Evolutionary conservation across 2,113 vertebrate species (phyloP), one percentile per base, ranked within the genome.

Genomic region (Climacteris rufus): DNA sequence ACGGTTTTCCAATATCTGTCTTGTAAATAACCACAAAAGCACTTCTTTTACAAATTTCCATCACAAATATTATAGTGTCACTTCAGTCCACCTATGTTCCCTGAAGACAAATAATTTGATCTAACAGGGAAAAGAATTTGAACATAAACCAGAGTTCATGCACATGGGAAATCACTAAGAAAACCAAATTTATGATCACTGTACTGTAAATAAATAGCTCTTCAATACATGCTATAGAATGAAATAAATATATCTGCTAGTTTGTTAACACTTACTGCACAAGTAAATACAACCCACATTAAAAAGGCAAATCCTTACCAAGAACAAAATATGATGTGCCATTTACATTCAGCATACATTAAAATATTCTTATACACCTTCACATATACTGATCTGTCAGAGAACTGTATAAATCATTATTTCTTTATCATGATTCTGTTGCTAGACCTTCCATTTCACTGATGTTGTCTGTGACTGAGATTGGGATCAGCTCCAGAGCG

Each of bases 91-190:
- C 68, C 15, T 31, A 52, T 88, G 78, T 90, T 94, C 79, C 63
- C 59, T 30, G 61, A 83, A 96, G 85, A 91, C 27, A 96, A 96
- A 94, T 84, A 86, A 94, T 91, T 89, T 88, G 49, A 84, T 92
- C 52, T 83, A 94, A 78, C 40, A 68, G n/a, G 69, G 28, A 76
- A 92, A 96, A 96, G 65, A 94, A 90, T 94, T 82, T 83, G 64
- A 95, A 85, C 85, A 89, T 49, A 96, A 94, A 96, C 54, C 54
- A 83, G 44, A 78, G 93, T 69, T 94, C 79, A 89, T 37, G 45
- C 35, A 71, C 42, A 2, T 52, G 81, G 83, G 64, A 96, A 95
- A 96, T 95, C 89, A 83, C 81, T 75, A 81, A 90, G 53, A 83
- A 95, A 88, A 76, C 60, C 39, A 92, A 78, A 96, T 90, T 96